These are phyloP conservation scores for Montipora efflorescens DNA, from an alignment of 64 coral and sea anemone genomes.

Conservation along the genomic window DNA sequence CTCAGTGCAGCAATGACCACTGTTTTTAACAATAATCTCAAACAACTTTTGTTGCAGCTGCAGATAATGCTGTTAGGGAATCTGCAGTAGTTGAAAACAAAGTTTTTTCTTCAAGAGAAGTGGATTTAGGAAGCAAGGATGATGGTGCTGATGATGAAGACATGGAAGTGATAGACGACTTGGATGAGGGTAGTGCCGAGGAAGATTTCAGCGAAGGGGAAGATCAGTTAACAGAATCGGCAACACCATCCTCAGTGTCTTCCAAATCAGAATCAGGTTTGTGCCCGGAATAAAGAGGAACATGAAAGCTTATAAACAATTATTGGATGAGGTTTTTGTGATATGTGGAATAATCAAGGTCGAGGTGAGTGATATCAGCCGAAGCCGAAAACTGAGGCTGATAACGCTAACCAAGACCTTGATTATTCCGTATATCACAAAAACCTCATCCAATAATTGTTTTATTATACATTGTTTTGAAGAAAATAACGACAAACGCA, in stretches of 20 bases:
- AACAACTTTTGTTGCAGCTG: not conserved
- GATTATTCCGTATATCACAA: too few relatives aligned
- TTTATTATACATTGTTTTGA: too few relatives aligned
- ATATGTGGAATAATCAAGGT: too few relatives aligned
- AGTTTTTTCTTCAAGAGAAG: slow-evolving; percentile 5
- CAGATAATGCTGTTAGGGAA: not conserved
- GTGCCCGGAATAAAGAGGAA: not conserved
- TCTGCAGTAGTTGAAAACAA: not conserved
- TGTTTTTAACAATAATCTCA: not conserved
- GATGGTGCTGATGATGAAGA: slow-evolving; percentile 62
- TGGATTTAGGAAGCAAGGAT: not conserved
- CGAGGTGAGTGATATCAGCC: too few relatives aligned
- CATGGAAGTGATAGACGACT: slow-evolving; percentile 94
- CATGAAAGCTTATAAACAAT: not conserved
- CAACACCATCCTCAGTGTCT: slow-evolving; percentile 65
- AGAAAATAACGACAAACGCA: too few relatives aligned
- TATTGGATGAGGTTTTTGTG: not conserved
- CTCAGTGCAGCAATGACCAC: too few relatives aligned
- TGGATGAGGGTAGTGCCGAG: slow-evolving; percentile 46
- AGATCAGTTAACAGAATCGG: slow-evolving; percentile 52
- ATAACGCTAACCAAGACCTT: too few relatives aligned
- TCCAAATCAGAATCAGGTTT: slow-evolving; percentile 83
- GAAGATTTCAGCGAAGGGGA: slow-evolving; percentile 33
- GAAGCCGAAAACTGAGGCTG: too few relatives aligned
- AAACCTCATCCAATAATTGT: too few relatives aligned